Evolutionary conservation across 2,113 vertebrate genomes (phyloP), one percentile per base, ranked within the genome.

Genomic region (Callopanchax toddi): DNA sequence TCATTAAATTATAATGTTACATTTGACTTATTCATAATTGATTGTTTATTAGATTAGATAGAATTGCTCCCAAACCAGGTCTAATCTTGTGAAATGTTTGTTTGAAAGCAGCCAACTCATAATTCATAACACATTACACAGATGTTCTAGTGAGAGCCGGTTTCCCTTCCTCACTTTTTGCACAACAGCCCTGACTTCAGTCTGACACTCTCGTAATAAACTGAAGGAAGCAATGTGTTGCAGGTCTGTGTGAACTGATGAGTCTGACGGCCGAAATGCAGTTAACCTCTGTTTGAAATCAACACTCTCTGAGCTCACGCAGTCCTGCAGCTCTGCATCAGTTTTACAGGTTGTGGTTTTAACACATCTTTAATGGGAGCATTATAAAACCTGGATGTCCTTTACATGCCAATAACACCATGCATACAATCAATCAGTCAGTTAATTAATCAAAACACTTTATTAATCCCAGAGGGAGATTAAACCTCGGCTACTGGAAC

Each of bases 181-280:
- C 59, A 71, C 57, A 57, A 64, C 43, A 53, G 26, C 22, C 40
- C n/a, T n/a, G n/a, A n/a, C n/a, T n/a, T n/a, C n/a, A n/a, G 26
- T 64, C 49, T 71, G 81, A 78, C 65, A 40, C 64, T 32, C 74
- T 63, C 49, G 70, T 79, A 74, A 82, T 76, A 61, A 55, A 83
- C 74, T 23, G 68, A 20, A 46, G 56, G 21, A 58, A 45, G 61
- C 65, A 73, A 85, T 78, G 59, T 81, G 71, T 82, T 66, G 12
- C 20, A 55, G 67, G 72, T 79, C 68, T 71, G 39, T 16, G 25
- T 68, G 79, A 73, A 84, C 68, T 45, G 79, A 86, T 78, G 73
- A 71, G 66, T 61, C 59, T 46, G 76, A 58, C 17, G 22, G 39
- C 54, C 70, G 54, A 60, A 71, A 69, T 22, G 43, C 77, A 59